These are phyloP conservation scores for Nasonia vitripennis DNA, from an alignment of 1,140 invertebrate genomes.

Conservation along the genomic window DNA sequence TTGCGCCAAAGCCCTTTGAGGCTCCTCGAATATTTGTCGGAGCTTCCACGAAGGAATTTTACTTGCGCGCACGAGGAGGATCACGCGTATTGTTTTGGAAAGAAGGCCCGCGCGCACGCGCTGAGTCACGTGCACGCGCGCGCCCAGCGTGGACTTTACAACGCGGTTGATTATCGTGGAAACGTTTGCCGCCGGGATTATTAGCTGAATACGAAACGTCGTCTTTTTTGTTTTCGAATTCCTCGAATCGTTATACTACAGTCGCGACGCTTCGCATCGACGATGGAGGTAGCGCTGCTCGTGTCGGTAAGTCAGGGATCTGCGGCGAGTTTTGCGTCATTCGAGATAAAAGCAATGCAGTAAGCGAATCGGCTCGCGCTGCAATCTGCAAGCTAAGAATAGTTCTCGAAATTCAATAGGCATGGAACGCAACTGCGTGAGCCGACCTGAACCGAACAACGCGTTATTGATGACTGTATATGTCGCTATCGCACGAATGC, in stretches of 20 bases:
- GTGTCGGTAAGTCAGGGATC: not conserved
- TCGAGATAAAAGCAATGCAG: not conserved
- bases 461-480: not conserved
- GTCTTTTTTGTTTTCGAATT: not conserved
- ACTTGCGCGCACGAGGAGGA: no score
- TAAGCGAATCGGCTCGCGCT: no score
- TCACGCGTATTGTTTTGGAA: not conserved
- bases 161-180: not conserved
- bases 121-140: slow-evolving; percentile 25
- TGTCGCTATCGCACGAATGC: not conserved
- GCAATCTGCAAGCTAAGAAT: not conserved
- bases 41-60: slow-evolving; percentile 7
- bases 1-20: not conserved
- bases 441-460: not conserved
- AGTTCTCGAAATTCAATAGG: not conserved
- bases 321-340: not conserved
- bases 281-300: not conserved
- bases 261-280: no score
- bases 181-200: not conserved
- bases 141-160: not conserved
- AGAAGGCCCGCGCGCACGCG: no score
- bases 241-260: not conserved
- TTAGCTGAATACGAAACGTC: not conserved
- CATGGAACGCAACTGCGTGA: not conserved
- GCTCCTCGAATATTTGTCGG: slow-evolving; percentile 24